Conservation (phyloP, 2,888 invertebrate species). For the Lamellibrachia satsuma region DNA sequence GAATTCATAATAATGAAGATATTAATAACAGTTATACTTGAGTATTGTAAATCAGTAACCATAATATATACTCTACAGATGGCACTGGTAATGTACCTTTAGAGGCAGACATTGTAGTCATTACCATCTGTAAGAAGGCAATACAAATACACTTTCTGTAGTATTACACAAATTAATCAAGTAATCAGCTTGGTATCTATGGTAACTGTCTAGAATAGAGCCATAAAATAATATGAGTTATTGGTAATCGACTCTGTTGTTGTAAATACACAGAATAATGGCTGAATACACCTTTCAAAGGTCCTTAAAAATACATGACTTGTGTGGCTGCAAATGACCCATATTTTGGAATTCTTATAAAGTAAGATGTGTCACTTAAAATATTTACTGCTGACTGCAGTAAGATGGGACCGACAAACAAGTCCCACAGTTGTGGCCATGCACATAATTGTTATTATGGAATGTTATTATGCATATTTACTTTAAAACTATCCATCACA, state of each 20-base stretch:
- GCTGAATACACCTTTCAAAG: not conserved
- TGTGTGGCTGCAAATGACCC: not conserved
- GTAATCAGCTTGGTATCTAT: not conserved
- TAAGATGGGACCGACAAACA: not conserved
- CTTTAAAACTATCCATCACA: too few relatives aligned
- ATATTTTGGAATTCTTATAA: not conserved
- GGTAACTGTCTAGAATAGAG: not conserved
- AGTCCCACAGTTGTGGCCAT: not conserved
- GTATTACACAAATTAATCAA: not conserved
- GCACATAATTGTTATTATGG: too few relatives aligned
- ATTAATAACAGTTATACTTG: not conserved
- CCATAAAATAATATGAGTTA: not conserved
- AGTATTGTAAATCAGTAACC: not conserved
- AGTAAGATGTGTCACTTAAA: not conserved
- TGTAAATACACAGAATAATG: not conserved
- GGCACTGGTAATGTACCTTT: not conserved
- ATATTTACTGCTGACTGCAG: not conserved
- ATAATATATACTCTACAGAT: not conserved
- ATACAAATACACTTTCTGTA: not conserved
- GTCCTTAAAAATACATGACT: not conserved
- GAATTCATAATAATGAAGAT: not conserved
- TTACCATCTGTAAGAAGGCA: not conserved
- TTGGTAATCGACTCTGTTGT: not conserved
- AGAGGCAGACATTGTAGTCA: not conserved
- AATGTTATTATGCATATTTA: too few relatives aligned